Evolutionary conservation across 1,140 invertebrate species (phyloP).

Genomic region (Sycophaga agraensis): DNA sequence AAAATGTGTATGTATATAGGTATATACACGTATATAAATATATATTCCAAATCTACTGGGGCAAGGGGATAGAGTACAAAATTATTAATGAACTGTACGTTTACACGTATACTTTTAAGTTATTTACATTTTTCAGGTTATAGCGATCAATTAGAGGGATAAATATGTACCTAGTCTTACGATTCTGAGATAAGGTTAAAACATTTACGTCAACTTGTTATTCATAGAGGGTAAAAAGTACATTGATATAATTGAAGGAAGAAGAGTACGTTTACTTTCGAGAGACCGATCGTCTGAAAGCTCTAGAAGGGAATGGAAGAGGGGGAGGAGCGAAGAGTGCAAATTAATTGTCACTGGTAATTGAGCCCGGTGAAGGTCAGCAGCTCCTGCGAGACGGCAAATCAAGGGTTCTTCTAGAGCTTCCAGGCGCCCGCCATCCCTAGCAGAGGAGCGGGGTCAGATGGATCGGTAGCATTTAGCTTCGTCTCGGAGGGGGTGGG

Average conservation of each 20-base stretch:
- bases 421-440: constrained; percentile 26
- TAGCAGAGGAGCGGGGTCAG: too few species aligned
- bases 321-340: too few species aligned
- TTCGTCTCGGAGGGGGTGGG: too few species aligned
- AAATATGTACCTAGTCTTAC: constrained; percentile 12
- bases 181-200: background rate
- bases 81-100: background rate
- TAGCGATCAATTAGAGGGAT: background rate
- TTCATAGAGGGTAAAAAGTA: background rate
- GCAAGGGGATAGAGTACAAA: constrained; percentile 1
- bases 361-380: too few species aligned
- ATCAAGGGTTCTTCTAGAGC: background rate
- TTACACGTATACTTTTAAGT: too few species aligned
- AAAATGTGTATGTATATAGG: too few species aligned
- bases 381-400: too few species aligned
- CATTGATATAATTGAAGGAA: background rate
- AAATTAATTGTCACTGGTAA: too few species aligned
- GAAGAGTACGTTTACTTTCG: background rate
- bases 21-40: too few species aligned
- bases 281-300: background rate
- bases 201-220: background rate
- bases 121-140: constrained; percentile 6
- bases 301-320: too few species aligned
- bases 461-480: too few species aligned
- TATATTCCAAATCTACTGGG: constrained; percentile 7